A percentile compares a stretch with the other conserved stretches of the same genome.
Conservation (phyloP, 2,797 vertebrate genomes). For the Chanos chanos region DNA sequence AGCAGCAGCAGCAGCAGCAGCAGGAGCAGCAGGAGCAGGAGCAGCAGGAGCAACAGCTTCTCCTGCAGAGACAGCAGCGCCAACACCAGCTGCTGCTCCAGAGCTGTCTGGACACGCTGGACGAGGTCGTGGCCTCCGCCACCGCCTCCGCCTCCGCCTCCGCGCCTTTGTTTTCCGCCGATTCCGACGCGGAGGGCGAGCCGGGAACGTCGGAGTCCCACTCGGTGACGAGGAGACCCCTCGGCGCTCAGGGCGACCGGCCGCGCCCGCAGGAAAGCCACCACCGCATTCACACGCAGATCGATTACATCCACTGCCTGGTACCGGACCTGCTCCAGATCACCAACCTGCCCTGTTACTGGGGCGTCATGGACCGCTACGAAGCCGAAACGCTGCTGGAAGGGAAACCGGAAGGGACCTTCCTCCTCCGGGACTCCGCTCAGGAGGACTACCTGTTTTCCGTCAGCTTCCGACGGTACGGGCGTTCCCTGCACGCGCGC, state of each 20-base stretch:
- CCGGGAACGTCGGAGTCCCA: conserved; percentile 47
- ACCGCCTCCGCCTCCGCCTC: conserved; percentile 40
- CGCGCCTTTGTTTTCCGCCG: conserved; percentile 4
- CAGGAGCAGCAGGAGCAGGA: conserved; percentile 39
- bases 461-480: conserved; percentile 81
- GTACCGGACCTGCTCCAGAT: conserved; percentile 80
- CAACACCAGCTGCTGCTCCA: conserved; percentile 75
- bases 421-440: conserved; percentile 80
- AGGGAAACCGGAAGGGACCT: conserved; percentile 81
- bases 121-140: conserved; percentile 67
- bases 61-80: conserved; percentile 15
- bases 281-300: conserved; percentile 77
- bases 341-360: conserved; percentile 79
- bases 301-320: conserved; percentile 81
- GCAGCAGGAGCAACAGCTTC: conserved; percentile 3
- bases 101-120: conserved; percentile 75
- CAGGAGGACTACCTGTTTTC: conserved; percentile 87
- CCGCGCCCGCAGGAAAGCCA: conserved; percentile 58
- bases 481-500: conserved; percentile 80
- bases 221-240: conserved; percentile 30
- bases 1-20: conserved; percentile 48
- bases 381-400: conserved; percentile 79
- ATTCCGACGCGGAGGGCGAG: conserved; percentile 48
- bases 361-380: conserved; percentile 84
- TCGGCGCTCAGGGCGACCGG: conserved; percentile 40